phyloP scores from a whole-genome alignment of 2,888 invertebrate genomes.

The Eudasyphora cyanicolor region DNA sequence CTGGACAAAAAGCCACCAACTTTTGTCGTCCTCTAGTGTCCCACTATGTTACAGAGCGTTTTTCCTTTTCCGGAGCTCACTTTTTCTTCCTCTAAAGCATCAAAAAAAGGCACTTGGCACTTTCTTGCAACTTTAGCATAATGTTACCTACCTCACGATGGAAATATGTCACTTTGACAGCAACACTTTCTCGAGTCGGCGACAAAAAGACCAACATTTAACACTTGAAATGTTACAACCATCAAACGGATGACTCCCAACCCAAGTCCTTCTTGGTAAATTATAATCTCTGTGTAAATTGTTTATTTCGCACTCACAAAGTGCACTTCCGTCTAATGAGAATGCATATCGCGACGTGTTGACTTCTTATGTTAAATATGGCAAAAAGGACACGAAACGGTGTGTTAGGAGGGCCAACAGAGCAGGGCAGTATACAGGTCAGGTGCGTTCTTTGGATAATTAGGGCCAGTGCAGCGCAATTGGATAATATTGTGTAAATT shows the following conservation, averaged over 20 bases:
- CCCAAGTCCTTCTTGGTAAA: background rate
- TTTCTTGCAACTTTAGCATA: background rate
- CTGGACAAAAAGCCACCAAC: background rate
- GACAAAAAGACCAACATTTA: conserved; percentile 29
- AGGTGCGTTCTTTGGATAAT: too few relatives aligned
- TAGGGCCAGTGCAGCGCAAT: too few relatives aligned
- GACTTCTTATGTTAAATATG: background rate
- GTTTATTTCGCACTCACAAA: conserved; percentile 17
- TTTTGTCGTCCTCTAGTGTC: background rate
- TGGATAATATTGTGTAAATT: too few relatives aligned
- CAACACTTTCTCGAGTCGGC: background rate
- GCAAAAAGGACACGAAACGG: background rate
- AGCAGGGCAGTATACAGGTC: too few relatives aligned
- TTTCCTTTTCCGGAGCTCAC: background rate
- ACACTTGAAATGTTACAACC: conserved; percentile 23
- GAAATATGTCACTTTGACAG: background rate
- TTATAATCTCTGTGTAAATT: conserved; percentile 15
- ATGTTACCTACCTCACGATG: conserved; percentile 9
- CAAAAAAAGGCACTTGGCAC: too few relatives aligned
- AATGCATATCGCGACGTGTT: background rate
- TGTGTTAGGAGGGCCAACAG: too few relatives aligned
- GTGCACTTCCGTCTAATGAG: conserved; percentile 52
- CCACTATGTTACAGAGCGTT: background rate
- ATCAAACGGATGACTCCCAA: conserved; percentile 1
- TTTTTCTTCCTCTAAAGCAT: background rate